Conservation (phyloP, 2,888 invertebrate species). For the Agriopis marginaria region DNA sequence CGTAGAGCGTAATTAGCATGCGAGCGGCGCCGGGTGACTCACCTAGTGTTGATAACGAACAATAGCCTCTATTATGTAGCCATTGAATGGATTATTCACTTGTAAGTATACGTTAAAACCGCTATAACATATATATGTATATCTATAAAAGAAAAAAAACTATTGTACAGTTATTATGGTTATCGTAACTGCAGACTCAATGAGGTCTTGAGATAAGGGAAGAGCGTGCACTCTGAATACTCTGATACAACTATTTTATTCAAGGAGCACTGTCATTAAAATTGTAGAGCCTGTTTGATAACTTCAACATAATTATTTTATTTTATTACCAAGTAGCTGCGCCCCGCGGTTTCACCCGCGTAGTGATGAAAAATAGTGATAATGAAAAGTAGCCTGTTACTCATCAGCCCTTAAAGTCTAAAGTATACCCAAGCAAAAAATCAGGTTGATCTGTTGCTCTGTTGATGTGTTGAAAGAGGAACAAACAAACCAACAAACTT, state of each 20-base stretch:
- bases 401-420: no score
- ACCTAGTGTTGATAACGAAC: conserved; percentile 57
- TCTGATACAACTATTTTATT: not conserved
- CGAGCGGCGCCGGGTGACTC: conserved; percentile 60
- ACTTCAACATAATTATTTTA: no score
- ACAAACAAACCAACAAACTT: no score
- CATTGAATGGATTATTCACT: conserved; percentile 29
- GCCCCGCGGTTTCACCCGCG: no score
- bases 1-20: conserved; percentile 60
- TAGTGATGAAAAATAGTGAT: no score
- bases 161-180: not conserved
- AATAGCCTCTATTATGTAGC: conserved; percentile 48
- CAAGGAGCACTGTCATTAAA: not conserved
- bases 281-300: not conserved
- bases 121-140: not conserved
- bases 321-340: no score
- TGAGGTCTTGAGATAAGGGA: conserved; percentile 6
- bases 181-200: not conserved
- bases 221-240: not conserved
- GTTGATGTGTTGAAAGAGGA: no score
- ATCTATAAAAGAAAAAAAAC: not conserved
- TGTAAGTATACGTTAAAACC: conserved; percentile 2
- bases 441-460: no score
- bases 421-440: no score
- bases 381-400: no score